Percentiles rank a stretch among this genome's conserved stretches.
Conservation (phyloP, 2,888 invertebrate genomes). For the Tyria jacobaeae region DNA sequence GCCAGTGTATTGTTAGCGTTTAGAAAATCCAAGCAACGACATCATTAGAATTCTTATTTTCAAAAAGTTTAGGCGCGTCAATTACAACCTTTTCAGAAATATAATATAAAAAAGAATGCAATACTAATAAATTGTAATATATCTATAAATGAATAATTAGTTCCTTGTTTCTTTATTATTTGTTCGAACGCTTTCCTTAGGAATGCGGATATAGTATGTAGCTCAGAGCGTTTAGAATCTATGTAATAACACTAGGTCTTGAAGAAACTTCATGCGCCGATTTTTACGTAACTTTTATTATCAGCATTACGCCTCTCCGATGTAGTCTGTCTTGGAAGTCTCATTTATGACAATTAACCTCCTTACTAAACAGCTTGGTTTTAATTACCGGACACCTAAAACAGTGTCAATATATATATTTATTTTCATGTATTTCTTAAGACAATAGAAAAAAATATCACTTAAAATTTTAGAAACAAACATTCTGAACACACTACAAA, state of each 20-base stretch:
- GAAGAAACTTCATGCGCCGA: constrained; percentile 1
- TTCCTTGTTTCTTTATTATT: too few species aligned
- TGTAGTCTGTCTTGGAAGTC: background rate
- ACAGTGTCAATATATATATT: background rate
- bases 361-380: background rate
- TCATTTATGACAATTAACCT: constrained; percentile 9
- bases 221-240: constrained; percentile 3
- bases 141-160: too few species aligned
- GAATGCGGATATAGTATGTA: constrained; percentile 4
- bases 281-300: constrained; percentile 13
- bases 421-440: background rate
- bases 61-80: too few species aligned
- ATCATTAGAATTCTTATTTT: too few species aligned
- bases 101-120: too few species aligned
- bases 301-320: constrained; percentile 8
- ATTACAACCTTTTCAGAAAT: too few species aligned
- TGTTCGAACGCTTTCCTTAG: background rate
- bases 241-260: constrained; percentile 8
- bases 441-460: too few species aligned
- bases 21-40: too few species aligned
- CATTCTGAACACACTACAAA: too few species aligned
- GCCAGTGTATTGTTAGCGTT: too few species aligned
- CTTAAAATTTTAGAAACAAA: too few species aligned
- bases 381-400: background rate
- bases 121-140: too few species aligned